Evolutionary conservation across 1,140 invertebrate species (phyloP), one percentile per base, ranked within the genome.

Genomic region (Sminthurinus signatus): DNA sequence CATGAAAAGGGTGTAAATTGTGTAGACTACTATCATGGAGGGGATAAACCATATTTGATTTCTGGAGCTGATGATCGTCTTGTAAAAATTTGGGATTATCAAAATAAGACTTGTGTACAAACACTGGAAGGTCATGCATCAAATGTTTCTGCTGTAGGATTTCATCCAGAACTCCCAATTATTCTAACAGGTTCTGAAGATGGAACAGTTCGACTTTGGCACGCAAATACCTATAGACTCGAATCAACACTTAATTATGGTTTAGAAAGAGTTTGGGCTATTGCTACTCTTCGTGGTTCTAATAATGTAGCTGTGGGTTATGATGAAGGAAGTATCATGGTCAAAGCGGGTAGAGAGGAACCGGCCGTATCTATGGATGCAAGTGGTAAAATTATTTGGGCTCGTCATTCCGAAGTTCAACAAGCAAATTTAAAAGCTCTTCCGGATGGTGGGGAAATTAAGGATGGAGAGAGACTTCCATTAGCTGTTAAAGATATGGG

Each of bases 81-180:
- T 1, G 93, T 98, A 0, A 99, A 98, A 80, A 98, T 99, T 69
- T 99, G 97, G 97, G 97, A 99, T 76, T 99, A 99, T 77, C 90
- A 98, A 76, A 99, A 98, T 77, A 99, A 99, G 79, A 98, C 94
- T 0, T 99, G 96, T 78, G 96, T 99, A 0, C 96, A 99, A 75
- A 99, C 96, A 0, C 78, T 99, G 23, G 95, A 98, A 77, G 96
- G 89, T 10, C 97, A 99, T 79, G 88, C 91, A 0, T 91, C 98
- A 73, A 99, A 99, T 76, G 92, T 99, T 55, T 91, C 93, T 0
- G 82, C 85, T 46, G 89, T 92, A 0, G 88, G 83, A 62, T 99
- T 99, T 79, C 97, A 99, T 80, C 96, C 97, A 0, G 96, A 98
- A 76, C 77, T 99, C 54, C 97, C 97, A 0, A 93, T 99, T 59